A percentile compares a stretch with the other conserved stretches of the same genome.
These are phyloP conservation scores for Meliscaeva auricollis DNA, from an alignment of 2,888 invertebrate species.

Conservation along the genomic window DNA sequence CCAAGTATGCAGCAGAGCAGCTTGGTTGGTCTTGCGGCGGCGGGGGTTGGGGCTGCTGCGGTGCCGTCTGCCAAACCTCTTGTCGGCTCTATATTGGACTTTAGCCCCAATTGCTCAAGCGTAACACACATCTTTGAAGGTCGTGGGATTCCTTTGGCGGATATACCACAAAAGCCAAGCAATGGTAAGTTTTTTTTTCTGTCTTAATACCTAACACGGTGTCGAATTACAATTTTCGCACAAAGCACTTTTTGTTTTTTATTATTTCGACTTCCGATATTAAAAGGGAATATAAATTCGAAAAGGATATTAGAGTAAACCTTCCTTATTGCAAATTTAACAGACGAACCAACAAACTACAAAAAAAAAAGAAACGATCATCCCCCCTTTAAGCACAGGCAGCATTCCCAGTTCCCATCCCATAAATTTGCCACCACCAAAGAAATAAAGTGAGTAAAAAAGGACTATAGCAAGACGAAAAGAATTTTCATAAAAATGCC, in stretches of 20 bases:
- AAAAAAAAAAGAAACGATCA: neutral
- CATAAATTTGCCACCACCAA: conserved; percentile 53
- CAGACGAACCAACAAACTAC: neutral
- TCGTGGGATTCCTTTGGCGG: conserved; percentile 84
- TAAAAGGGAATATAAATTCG: neutral
- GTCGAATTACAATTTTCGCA: conserved; percentile 5
- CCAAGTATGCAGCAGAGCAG: conserved; percentile 45
- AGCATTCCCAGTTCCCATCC: conserved; percentile 32
- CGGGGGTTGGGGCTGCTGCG: too few species aligned
- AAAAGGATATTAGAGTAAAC: conserved; percentile 11
- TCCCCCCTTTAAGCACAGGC: conserved; percentile 47
- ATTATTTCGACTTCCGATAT: conserved; percentile 18
- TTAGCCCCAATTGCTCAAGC: conserved; percentile 84
- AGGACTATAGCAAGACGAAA: conserved; percentile 58
- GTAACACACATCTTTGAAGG: conserved; percentile 84
- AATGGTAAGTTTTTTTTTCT: conserved; percentile 83
- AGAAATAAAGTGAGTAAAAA: conserved; percentile 46
- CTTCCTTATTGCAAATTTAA: neutral
- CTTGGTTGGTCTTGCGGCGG: conserved; percentile 15
- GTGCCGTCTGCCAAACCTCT: conserved; percentile 67
- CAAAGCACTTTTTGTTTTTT: neutral
- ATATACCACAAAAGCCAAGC: conserved; percentile 85
- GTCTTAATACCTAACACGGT: neutral
- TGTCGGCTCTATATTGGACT: conserved; percentile 80
- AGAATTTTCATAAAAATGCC: conserved; percentile 72